Base-by-base conservation (phyloP, 2,113 vertebrate genomes). In the Carassius auratus region DNA sequence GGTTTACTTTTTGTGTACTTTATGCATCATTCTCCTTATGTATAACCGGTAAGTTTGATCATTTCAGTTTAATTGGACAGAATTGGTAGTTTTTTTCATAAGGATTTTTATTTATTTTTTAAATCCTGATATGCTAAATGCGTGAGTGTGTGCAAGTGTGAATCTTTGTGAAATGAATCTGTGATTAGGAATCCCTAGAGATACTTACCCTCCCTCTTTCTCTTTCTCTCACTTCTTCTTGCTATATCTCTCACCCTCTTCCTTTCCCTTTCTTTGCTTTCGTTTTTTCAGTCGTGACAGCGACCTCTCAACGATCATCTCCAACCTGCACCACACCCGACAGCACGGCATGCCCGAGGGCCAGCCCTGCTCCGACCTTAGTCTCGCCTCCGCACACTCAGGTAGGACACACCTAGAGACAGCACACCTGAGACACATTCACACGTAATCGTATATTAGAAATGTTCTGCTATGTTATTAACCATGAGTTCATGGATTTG, bases 331-430 rank as follows among this genome's bases (percentile, higher is more conserved):
- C 87, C 96, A 96, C 92, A 97, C 94, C 90, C 95, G 96, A 89
- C 97, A 97, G 91, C 97, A 97, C 95, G 96, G 96, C 87, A 97
- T 98, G 97, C 97, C 98, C 33, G 98, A 99, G 93, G 95, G 92
- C 90, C 97, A 96, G 93, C 95, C 95, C 91, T 95, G 94, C 90
- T 96, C 96, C 26, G 97, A 98, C 85, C 95, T 96, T 94, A 95
- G 94, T 93, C 89, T 94, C 50, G 94, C 93, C 92, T 93, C 97
- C 57, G 94, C 95, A 92, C 95, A 96, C 75, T 90, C 97, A 96
- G 98, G 98, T 99, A 94, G 93, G 96, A 69, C 75, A 91, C 85
- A 76, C 84, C 26, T 81, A 48, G n/a, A 75, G 48, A 85, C 62
- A 17, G 52, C 30, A 33, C 78, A 30, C 23, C 74, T 84, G 42